Evolutionary conservation across 2,113 vertebrate species (phyloP).

Genomic region (Mastomys coucha): DNA sequence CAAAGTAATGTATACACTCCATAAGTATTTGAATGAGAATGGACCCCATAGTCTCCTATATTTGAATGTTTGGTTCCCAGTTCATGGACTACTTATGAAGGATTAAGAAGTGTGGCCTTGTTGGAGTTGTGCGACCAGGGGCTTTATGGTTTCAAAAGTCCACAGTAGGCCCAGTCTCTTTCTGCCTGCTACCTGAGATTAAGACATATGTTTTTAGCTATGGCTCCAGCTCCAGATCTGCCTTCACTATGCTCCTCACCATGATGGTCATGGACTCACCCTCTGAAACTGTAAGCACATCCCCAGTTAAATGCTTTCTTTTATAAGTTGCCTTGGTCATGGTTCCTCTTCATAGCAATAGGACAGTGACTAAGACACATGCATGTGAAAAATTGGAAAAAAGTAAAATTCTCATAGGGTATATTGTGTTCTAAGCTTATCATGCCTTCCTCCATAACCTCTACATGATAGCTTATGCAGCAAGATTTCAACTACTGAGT

Average conservation of each 20-base stretch:
- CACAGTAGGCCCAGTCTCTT: neutral
- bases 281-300: too few species aligned
- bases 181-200: neutral
- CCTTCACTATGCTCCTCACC: neutral
- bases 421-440: neutral
- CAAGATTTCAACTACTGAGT: neutral
- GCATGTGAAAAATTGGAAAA: neutral
- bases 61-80: too few species aligned
- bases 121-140: neutral
- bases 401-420: neutral
- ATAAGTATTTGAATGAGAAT: neutral
- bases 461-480: neutral
- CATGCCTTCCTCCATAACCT: neutral
- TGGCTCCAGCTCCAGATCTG: neutral
- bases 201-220: neutral
- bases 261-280: neutral
- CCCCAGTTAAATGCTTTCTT: too few species aligned
- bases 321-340: neutral
- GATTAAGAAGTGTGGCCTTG: too few species aligned
- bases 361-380: neutral
- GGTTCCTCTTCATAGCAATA: neutral
- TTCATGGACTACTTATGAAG: too few species aligned
- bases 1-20: neutral
- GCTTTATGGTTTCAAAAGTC: neutral
- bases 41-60: too few species aligned